A percentile compares a stretch with the other conserved stretches of the same genome.
These are phyloP conservation scores for Acanthosepion lycidas DNA, from an alignment of 2,888 invertebrate genomes.

Conservation along the genomic window DNA sequence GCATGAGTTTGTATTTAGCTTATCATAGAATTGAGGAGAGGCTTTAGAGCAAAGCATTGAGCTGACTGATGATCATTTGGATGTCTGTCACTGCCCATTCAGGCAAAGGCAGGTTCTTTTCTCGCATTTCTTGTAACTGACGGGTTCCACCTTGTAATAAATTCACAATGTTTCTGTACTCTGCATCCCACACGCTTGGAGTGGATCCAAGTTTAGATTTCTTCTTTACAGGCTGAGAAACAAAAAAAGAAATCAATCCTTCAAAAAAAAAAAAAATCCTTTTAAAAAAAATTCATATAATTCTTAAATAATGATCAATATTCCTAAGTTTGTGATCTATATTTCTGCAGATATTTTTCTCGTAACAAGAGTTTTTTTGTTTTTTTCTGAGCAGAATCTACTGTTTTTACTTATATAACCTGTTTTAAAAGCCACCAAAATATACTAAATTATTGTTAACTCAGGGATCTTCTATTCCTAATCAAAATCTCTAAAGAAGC, in stretches of 20 bases:
- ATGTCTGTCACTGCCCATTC: not conserved
- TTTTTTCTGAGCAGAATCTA: no score
- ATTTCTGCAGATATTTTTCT: no score
- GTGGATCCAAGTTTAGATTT: not conserved
- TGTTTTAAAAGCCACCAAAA: no score
- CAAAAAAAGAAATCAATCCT: not conserved
- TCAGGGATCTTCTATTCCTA: no score
- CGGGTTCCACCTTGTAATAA: not conserved
- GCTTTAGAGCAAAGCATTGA: not conserved
- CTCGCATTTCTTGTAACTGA: not conserved
- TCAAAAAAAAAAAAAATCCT: no score
- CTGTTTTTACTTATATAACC: no score
- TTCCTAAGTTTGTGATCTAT: no score
- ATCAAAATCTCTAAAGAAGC: no score
- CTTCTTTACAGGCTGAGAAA: conserved; percentile 37
- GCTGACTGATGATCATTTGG: not conserved
- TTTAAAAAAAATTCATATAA: no score
- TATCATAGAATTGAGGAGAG: not conserved
- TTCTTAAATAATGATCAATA: no score
- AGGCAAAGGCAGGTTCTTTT: not conserved
- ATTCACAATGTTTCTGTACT: conserved; percentile 36
- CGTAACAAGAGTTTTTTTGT: no score
- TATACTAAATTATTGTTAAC: no score
- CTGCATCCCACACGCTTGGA: conserved; percentile 34
- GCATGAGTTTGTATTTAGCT: not conserved